Base-by-base conservation (phyloP, 2,113 vertebrate species). In the Camelus bactrianus region DNA sequence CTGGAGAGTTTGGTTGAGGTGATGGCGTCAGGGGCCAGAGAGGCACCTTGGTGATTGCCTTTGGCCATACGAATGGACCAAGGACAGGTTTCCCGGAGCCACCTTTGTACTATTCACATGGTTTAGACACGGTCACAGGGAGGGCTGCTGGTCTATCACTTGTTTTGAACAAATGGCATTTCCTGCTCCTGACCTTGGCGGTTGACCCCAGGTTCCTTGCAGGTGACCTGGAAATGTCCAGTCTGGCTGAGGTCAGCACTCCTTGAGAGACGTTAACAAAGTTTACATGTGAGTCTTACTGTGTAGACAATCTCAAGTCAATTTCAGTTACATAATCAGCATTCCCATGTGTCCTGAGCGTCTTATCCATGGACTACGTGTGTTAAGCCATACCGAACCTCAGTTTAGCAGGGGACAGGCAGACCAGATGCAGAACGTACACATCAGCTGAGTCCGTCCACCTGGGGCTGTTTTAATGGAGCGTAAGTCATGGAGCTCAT, bases 251-350 rank as follows among this genome's bases (percentile, higher is more conserved):
- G 97, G 97, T 98, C 98, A 97, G 97, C 87, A 1, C 97, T 98
- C 95, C 97, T 98, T 98, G 98, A 97, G 98, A 98, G 97, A 95
- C 93, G 86, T 97, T 98, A 98, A 98, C 98, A 95, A 98, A 98
- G 98, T 99, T 98, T 99, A 98, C 98, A 97, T 98, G 95, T 92
- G 97, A 98, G 98, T 99, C 98, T 98, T 98, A 98, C 96, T 94
- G 95, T 97, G 75, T 95, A 98, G 98, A 99, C 98, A 99, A 99
- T 99, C 99, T 98, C 98, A 98, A 98, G 97, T 97, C 83, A 20
- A 97, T 98, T 98, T 98, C 96, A 94, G 98, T 98, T 98, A 95
- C 86, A 91, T 97, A 97, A 97, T 98, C 56, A 0, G 52, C 98
- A 97, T 98, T 97, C 95, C 98, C 60, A 54, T 81, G 90, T 95